Conservation (phyloP, 2,888 invertebrate genomes). For the Sminthurinus aureus region DNA sequence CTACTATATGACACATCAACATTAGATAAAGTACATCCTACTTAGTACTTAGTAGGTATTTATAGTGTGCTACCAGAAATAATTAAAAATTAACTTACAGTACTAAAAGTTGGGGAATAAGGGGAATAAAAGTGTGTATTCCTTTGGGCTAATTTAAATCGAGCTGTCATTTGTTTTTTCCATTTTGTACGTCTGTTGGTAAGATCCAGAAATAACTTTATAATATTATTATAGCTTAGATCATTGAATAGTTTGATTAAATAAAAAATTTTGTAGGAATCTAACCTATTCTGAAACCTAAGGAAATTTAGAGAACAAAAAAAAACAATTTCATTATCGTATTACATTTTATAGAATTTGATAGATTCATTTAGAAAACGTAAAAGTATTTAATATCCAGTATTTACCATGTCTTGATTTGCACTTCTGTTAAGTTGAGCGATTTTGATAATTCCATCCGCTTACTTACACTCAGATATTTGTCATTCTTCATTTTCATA, state of each 20-base stretch:
- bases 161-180: constrained; percentile 94
- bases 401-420: constrained; percentile 90
- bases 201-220: constrained; percentile 65
- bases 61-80: no score
- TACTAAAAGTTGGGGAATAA: constrained; percentile 55
- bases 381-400: no score
- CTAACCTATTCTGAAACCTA: not conserved
- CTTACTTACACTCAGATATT: constrained; percentile 95
- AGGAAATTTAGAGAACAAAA: no score
- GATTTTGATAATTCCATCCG: constrained; percentile 91
- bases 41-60: no score
- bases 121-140: constrained; percentile 64
- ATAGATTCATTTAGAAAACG: no score
- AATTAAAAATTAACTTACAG: constrained; percentile 39
- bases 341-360: no score
- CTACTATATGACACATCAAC: no score
- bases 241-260: no score
- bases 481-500: constrained; percentile 74
- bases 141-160: constrained; percentile 86
- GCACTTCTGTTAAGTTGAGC: constrained; percentile 88
- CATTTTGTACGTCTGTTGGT: constrained; percentile 95
- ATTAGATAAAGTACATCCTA: no score
- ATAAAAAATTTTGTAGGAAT: no score
- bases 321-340: no score
- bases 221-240: no score